Conservation (phyloP, 2,113 vertebrate genomes). For the Bungarus multicinctus region DNA sequence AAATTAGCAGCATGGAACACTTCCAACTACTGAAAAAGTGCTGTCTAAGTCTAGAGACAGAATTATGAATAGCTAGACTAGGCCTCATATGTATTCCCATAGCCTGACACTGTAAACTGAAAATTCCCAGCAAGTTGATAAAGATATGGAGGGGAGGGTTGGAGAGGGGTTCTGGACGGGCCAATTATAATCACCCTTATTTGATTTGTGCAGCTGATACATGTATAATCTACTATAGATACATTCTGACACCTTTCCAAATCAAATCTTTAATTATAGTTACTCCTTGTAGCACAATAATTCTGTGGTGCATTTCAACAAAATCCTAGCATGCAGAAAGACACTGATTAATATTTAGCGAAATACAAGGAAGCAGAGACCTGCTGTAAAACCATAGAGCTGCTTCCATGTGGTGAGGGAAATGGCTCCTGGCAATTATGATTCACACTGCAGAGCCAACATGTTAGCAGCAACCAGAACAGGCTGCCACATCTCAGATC, state of each 20-base stretch:
- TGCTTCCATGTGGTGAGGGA: background rate
- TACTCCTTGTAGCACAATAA: background rate
- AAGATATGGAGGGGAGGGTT: background rate
- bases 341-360: background rate
- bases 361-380: background rate
- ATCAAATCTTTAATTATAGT: background rate
- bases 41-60: background rate
- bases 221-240: background rate
- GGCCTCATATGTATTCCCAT: background rate
- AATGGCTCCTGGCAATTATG: conserved; percentile 30
- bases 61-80: background rate
- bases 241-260: background rate
- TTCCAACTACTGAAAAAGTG: background rate
- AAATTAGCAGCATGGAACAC: background rate
- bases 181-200: background rate
- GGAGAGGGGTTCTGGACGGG: background rate
- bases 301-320: background rate
- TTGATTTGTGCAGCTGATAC: background rate
- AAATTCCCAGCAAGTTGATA: background rate
- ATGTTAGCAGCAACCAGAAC: background rate
- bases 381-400: background rate
- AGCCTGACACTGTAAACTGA: background rate
- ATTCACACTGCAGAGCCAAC: conserved; percentile 30
- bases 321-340: background rate
- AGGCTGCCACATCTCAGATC: background rate